phyloP scores from a whole-genome alignment of 2,797 vertebrate species.

The Myripristis murdjan region DNA sequence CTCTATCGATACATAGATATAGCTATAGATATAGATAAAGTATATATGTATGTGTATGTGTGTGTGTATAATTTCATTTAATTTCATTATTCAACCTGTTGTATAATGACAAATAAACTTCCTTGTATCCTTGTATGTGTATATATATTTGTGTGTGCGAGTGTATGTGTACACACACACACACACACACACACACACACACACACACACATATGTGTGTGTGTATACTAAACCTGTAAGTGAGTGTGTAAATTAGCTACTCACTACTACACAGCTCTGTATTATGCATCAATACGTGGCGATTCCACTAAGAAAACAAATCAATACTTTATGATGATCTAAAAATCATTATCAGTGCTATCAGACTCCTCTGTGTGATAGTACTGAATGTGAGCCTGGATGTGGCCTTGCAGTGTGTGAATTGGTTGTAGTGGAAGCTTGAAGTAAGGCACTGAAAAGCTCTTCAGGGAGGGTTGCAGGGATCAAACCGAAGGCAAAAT shows the following conservation, averaged over 20 bases:
- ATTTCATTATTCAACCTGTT: too few species aligned
- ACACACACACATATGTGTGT: too few species aligned
- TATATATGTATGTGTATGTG: too few species aligned
- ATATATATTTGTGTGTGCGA: too few species aligned
- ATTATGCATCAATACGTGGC: conserved; percentile 1
- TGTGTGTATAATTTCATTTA: too few species aligned
- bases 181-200: too few species aligned
- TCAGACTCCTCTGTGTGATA: conserved; percentile 29
- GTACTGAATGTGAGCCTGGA: conserved; percentile 30
- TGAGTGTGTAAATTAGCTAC: conserved; percentile 17
- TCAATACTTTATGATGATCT: conserved; percentile 35
- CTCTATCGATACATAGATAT: too few species aligned
- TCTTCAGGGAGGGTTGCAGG: conserved; percentile 58
- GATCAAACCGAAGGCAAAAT: conserved; percentile 77
- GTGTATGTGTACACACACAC: too few species aligned
- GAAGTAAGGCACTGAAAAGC: conserved; percentile 52
- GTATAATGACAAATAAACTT: too few species aligned
- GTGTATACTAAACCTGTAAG: too few species aligned
- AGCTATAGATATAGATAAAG: too few species aligned
- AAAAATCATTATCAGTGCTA: conserved; percentile 39
- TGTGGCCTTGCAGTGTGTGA: conserved; percentile 38
- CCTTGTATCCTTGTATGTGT: too few species aligned
- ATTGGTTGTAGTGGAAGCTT: conserved; percentile 22
- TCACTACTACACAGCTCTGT: not conserved
- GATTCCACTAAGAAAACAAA: conserved; percentile 17